Evolutionary conservation across 2,888 invertebrate species (phyloP), one percentile per base, ranked within the genome.

Genomic region (Mayetiola destructor): DNA sequence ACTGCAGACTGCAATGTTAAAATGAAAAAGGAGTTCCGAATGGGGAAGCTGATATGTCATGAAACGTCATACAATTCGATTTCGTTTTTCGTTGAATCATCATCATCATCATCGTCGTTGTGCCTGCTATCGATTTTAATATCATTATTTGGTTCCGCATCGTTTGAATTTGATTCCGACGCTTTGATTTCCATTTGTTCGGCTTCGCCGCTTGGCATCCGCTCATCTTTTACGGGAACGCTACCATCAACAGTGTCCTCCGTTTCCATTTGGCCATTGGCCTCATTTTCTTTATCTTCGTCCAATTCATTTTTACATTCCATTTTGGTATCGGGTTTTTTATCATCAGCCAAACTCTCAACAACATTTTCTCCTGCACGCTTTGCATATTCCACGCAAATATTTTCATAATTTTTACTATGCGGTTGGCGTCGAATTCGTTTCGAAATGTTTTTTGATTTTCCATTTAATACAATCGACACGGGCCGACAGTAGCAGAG

Each of bases 361-460:
- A 53, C 18, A 2, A 16, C 14, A 10, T 32, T 16, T 9, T 30
- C 53, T 16, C 18, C 32, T 16, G 10, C 23, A 32, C 23, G n/a
- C n/a, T 48, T 48, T n/a, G 48, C 29, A n/a, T n/a, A 48, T 27
- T n/a, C 4, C 5, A 27, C 48, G 9, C 27, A 23, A 2, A 3
- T 14, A 3, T 1, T n/a, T 14, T 48, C 8, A 48, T 48, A 27
- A 5, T 16, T 48, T n/a, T 27, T 48, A 2, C 3, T 5, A 66
- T 80, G 76, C 0, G 87, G 87, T 63, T 81, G 78, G 67, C 87
- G 76, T 61, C 84, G 76, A 68, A 83, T 84, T 56, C 65, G 66
- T 57, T 65, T 61, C n/a, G 69, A 68, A 27, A 66, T 61, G 60
- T 64, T 63, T 55, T 56, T 58, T 54, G 57, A 56, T 56, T 64